Evolutionary conservation across 2,888 invertebrate genomes (phyloP), one percentile per base, ranked within the genome.

Genomic region (Cosmorhoe ocellata): DNA sequence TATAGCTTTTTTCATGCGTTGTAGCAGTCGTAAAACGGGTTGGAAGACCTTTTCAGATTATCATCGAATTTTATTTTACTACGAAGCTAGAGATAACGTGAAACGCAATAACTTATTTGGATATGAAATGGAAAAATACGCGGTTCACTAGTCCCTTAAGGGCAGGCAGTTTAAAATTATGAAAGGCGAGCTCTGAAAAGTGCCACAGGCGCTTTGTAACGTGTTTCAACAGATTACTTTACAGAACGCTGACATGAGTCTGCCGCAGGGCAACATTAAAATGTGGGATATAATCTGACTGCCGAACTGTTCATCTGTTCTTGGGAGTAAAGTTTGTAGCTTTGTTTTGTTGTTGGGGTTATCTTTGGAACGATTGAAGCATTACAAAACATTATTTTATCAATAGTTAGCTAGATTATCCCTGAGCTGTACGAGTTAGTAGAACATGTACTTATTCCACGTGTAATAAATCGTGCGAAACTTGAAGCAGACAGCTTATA

Each of bases 21-120:
- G 56, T 49, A 51, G 60, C 41, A 36, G 54, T 62, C 64, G 59
- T 69, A 71, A 75, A 71, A 69, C 56, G 39, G 53, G 56, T 59
- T 51, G 56, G 61, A 61, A 63, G 55, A 61, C 52, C 50, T 51
- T 58, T 62, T 55, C 61, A 50, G 64, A 66, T 66, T 60, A 56
- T 48, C 59, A 62, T 66, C 56, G 61, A 56, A 47, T 59, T 42
- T 37, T 46, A 41, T 69, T 63, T 68, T 62, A 66, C 56, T 56
- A 58, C 43, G 54, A 46, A 51, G 61, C 56, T 64, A 59, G 32
- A 57, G 62, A 71, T 66, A 64, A 63, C 53, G 51, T 58, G 14
- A 28, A 66, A 44, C 22, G 43, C 37, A 37, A 18, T 37, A 61
- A 64, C 61, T 50, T 31, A 30, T 10, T 40, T 33, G 7, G 26